These are phyloP conservation scores for Odontophorus gujanensis DNA, from an alignment of 2,113 vertebrate species.

Conservation along the genomic window DNA sequence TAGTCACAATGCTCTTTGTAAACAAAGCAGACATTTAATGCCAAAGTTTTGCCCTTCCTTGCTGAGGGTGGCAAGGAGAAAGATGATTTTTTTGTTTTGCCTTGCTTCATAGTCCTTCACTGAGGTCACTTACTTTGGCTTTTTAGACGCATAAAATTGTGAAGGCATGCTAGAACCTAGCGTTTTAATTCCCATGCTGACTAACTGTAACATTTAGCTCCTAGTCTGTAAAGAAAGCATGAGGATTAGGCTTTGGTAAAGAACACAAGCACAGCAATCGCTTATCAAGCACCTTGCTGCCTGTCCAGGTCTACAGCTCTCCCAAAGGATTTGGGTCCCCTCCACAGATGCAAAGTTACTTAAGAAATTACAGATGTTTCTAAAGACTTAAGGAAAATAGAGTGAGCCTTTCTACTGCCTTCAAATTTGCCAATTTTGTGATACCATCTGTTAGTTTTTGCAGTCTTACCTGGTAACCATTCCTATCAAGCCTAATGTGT, in stretches of 20 bases:
- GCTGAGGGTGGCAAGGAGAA: background rate
- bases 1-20: background rate
- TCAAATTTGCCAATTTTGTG: background rate
- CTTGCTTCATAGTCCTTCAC: background rate
- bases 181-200: background rate
- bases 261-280: background rate
- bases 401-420: background rate
- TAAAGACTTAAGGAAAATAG: background rate
- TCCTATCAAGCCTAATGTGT: background rate
- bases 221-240: background rate
- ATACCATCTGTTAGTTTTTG: background rate
- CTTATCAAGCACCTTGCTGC: background rate
- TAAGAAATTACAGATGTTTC: background rate
- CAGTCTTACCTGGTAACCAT: background rate
- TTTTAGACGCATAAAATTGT: background rate
- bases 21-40: background rate
- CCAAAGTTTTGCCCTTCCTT: background rate
- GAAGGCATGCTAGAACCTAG: background rate
- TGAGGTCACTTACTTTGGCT: background rate
- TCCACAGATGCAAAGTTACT: background rate
- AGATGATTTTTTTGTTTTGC: background rate
- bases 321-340: background rate
- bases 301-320: background rate
- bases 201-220: background rate
- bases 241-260: conserved; percentile 7